Conservation (phyloP, 2,797 vertebrate species). For the Bufotes viridis region DNA sequence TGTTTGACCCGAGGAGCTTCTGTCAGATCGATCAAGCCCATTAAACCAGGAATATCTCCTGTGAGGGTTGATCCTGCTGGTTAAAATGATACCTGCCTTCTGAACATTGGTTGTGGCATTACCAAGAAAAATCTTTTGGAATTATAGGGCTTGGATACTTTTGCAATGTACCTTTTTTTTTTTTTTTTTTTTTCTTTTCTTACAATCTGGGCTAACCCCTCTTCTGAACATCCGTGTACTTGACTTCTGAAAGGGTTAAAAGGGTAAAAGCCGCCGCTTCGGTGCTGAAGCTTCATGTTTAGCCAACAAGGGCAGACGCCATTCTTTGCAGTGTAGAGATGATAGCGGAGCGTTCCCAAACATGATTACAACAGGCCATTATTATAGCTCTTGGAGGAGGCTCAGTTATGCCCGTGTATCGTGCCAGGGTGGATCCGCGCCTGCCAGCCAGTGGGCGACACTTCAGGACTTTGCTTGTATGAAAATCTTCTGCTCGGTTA, state of each 20-base stretch:
- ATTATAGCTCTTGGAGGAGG: conserved; percentile 23
- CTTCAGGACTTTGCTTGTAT: conserved; percentile 11
- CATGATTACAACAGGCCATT: conserved; percentile 33
- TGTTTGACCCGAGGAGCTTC: too few species aligned
- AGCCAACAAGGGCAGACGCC: conserved; percentile 6
- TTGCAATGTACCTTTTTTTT: neutral
- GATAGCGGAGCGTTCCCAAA: conserved; percentile 13
- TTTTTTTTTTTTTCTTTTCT: neutral
- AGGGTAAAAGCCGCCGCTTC: conserved; percentile 13
- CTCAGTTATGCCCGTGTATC: conserved; percentile 33
- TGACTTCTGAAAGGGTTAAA: neutral
- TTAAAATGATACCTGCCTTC: too few species aligned
- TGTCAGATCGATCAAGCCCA: too few species aligned
- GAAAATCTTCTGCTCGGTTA: conserved; percentile 21
- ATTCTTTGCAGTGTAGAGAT: conserved; percentile 20
- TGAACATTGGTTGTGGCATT: too few species aligned
- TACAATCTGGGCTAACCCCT: too few species aligned
- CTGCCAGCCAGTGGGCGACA: conserved; percentile 37
- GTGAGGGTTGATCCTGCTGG: too few species aligned
- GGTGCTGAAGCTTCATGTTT: conserved; percentile 2
- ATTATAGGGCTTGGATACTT: neutral
- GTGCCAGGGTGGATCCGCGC: neutral
- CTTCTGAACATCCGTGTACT: neutral
- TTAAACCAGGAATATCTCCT: too few species aligned
- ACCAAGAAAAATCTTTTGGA: too few species aligned